Base-by-base conservation (phyloP, 2,113 vertebrate genomes). In the Talpa occidentalis region DNA sequence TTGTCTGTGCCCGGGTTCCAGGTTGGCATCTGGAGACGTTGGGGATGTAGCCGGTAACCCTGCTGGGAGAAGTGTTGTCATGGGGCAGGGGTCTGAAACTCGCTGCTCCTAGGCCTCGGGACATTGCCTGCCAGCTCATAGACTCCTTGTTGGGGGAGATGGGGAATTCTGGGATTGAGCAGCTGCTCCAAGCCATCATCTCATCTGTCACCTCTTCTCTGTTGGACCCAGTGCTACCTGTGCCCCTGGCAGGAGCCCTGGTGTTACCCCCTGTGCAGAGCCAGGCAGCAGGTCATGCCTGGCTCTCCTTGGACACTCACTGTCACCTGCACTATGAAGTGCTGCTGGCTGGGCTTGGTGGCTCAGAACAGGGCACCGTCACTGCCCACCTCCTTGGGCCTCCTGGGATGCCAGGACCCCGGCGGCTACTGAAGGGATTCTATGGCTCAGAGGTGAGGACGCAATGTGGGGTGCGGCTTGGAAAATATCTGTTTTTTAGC, bases 251-350 rank as follows among this genome's bases (percentile, higher is more conserved):
- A 0, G 99, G 99, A 26, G 98, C 99, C 93, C 98, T 99, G 76
- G 98, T 99, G 95, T 98, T 98, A 17, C 99, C 99, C 0, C 98
- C 99, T 0, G 98, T 99, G 98, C 3, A 97, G 97, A 2, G 99
- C 59, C 19, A 98, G 0, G 98, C 98, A 0, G 98, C 99, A 2
- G 99, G 99, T 0, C 99, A 99, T 0, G 99, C 99, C 73, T 99
- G 99, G 99, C 99, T 99, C 35, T 99, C 98, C 0, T 98, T 99
- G 98, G 99, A 99, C 3, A 98, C 99, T 37, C 99, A 99, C 88
- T 99, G 99, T 93, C 99, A 99, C 97, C 98, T 99, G 95, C 99
- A 99, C 91, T 99, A 99, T 2, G 99, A 99, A 97, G 99, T 99
- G 62, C 96, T 99, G 0, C 98, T 99, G 42, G 98, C 98, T 0